Conservation (phyloP, 2,888 invertebrate species). For the Cerastis leucographa region DNA sequence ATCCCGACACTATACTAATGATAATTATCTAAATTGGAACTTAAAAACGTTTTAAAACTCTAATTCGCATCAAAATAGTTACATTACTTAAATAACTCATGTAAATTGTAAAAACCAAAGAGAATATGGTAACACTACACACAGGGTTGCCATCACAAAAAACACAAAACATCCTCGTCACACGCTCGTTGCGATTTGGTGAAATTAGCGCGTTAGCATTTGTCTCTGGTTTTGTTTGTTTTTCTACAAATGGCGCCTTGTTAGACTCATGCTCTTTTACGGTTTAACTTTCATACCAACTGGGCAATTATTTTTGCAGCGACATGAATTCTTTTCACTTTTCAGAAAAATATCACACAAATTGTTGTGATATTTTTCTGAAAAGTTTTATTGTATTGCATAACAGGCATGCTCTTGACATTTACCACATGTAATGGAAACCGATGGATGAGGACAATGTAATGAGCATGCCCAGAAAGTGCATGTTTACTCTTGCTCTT, state of each 20-base stretch:
- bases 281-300: slow-evolving; percentile 5
- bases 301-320: background rate
- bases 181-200: slow-evolving; percentile 49
- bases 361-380: background rate
- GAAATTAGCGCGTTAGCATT: slow-evolving; percentile 57
- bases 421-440: background rate
- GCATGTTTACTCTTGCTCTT: background rate
- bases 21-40: background rate
- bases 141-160: slow-evolving; percentile 41
- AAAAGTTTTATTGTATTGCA: background rate
- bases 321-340: background rate
- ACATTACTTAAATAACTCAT: background rate
- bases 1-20: background rate
- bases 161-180: slow-evolving; percentile 36
- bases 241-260: slow-evolving; percentile 37
- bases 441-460: background rate
- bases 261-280: slow-evolving; percentile 29
- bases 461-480: background rate
- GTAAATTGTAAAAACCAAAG: background rate
- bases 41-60: background rate
- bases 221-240: slow-evolving; percentile 47
- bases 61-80: background rate
- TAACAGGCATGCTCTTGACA: too few relatives aligned
- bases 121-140: slow-evolving; percentile 43
- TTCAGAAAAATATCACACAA: too few relatives aligned